phyloP scores from a whole-genome alignment of 2,113 vertebrate species.

The Amblyornis subalaris region DNA sequence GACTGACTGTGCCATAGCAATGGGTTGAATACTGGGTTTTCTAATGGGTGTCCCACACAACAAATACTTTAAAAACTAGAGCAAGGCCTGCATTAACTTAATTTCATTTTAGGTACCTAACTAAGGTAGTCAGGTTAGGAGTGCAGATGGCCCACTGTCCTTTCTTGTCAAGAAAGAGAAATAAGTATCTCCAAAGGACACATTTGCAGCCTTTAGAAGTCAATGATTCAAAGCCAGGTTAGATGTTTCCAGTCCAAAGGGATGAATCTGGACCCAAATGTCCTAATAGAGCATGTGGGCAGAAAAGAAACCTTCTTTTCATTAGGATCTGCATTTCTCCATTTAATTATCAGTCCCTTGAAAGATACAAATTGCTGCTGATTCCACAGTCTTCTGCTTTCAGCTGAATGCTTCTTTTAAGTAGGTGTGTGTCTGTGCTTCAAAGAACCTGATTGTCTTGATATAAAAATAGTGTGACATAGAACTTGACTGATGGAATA shows the following conservation, averaged over 20 bases:
- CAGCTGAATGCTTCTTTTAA: constrained; percentile 7
- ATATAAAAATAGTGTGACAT: constrained; percentile 50
- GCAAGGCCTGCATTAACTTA: not conserved
- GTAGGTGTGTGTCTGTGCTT: constrained; percentile 37
- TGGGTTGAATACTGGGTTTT: not conserved
- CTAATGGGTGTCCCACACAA: not conserved
- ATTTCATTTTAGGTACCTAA: not conserved
- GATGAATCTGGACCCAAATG: not conserved
- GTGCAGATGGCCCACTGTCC: not conserved
- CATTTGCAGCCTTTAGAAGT: not conserved
- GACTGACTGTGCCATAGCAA: not conserved
- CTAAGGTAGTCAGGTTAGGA: not conserved
- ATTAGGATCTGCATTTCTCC: not conserved
- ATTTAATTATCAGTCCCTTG: not conserved
- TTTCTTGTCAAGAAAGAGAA: not conserved
- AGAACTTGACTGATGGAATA: constrained; percentile 40
- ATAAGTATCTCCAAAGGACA: not conserved
- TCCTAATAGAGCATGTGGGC: not conserved
- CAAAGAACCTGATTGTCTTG: constrained; percentile 46
- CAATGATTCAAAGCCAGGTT: not conserved
- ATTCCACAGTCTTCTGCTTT: constrained; percentile 1
- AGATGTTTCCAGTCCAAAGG: not conserved
- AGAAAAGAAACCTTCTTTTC: not conserved
- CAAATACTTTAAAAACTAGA: not conserved
- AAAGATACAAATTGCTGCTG: not conserved